Evolutionary conservation across 2,888 invertebrate genomes (phyloP).

Genomic region (Amiota communis): DNA sequence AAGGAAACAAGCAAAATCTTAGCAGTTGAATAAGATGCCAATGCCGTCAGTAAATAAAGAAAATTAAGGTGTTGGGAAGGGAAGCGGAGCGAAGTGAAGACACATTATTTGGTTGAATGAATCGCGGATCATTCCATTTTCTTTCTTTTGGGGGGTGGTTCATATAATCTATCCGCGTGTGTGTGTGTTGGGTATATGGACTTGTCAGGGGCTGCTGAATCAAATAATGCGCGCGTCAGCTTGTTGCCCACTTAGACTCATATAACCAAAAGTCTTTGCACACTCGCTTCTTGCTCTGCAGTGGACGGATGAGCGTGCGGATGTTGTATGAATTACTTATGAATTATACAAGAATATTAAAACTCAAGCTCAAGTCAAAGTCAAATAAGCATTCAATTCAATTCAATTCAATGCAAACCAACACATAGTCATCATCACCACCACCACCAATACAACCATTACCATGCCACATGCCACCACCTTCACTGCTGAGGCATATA

Average conservation of each 20-base stretch:
- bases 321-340: slow-evolving; percentile 72
- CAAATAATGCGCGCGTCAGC: slow-evolving; percentile 67
- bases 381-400: neutral
- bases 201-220: neutral
- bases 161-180: neutral
- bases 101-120: no score
- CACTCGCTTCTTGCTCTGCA: slow-evolving; percentile 53
- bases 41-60: slow-evolving; percentile 22
- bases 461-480: neutral
- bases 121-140: no score
- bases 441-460: neutral
- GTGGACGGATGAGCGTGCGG: slow-evolving; percentile 55
- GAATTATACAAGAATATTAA: slow-evolving; percentile 71
- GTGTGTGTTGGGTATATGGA: neutral
- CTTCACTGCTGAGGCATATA: no score
- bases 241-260: slow-evolving; percentile 71
- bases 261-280: neutral
- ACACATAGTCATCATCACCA: neutral
- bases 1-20: neutral
- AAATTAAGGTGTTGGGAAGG: neutral
- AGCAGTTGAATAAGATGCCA: slow-evolving; percentile 24
- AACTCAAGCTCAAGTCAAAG: slow-evolving; percentile 39
- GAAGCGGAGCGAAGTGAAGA: neutral
- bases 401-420: slow-evolving; percentile 7
- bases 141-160: neutral